Evolutionary conservation across 2,113 vertebrate species (phyloP), one percentile per base, ranked within the genome.

Genomic region (Panthera tigris): DNA sequence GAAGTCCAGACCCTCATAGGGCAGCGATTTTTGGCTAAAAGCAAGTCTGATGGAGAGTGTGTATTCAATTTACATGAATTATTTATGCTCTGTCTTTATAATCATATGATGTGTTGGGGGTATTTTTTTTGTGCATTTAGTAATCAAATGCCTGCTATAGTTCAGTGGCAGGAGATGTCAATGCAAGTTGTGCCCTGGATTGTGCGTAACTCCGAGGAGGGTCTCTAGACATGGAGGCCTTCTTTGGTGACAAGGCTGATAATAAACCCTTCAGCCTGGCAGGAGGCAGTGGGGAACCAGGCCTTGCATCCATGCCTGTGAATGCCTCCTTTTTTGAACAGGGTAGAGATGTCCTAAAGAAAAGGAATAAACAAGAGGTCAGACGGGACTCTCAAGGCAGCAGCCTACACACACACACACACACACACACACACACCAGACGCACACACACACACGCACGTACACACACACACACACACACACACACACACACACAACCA

Each of bases 21-120:
- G 98, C 31, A 0, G 92, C 39, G 97, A 98, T 97, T 98, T 98
- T 96, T 98, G 98, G 98, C 98, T 98, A 98, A 98, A 99, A 95
- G 39, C 48, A 94, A 89, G 82, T 71, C 27, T 65, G 95, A 79
- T 80, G 92, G 88, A 98, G 98, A 98, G 95, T 89, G 95, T 97
- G 87, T 99, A 98, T 98, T 98, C 93, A 97, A 98, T 98, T 98
- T 98, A 98, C 97, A 91, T 86, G 63, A 83, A 95, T 98, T 99
- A 98, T 98, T 99, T 99, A 99, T 99, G 97, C 95, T 98, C 94
- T 97, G 97, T 99, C 98, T 99, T 98, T 98, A 98, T 98, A 98
- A 98, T 98, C 98, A 90, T 97, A 97, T 96, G 97, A 97, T 96
- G 95, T 98, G 98, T 98, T 95, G 36, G 57, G 96, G 98, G 82